Evolutionary conservation across 2,797 vertebrate species (phyloP), one percentile per base, ranked within the genome.

Genomic region (Amblyopsis hoosieri): DNA sequence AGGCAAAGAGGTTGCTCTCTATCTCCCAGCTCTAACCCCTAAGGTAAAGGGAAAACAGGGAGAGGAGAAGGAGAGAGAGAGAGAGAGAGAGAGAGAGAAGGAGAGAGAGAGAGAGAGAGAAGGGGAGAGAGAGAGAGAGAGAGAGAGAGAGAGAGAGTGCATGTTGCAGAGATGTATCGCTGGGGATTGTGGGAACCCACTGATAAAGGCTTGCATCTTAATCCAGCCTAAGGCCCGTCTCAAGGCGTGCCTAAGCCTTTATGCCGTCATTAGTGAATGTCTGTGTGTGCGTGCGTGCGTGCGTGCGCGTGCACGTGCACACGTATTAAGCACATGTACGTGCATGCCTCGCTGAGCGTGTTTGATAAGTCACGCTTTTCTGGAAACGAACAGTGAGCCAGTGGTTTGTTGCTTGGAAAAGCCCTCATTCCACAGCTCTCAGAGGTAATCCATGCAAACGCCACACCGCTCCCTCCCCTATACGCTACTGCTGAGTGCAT

Each of bases 111-210:
- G 2, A 19, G 19, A 19, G 19, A 2, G 19, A 29, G 58, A 54
- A 14, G 57, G 56, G 61, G 45, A 71, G 61, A 57, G 51, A 42
- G 57, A 79, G 64, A 71, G 62, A 73, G 78, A 45, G 45, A 11
- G 62, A 13, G 65, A 55, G 57, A 57, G 59, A 50, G 60, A 48
- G 61, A 54, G 69, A 23, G 60, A 33, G 66, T 2, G 19, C 19
- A 19, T 2, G 19, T 2, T 19, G 19, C 69, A 50, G 62, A 71
- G 75, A 81, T 87, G 83, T 74, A 88, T 87, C 87, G 74, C 78
- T 62, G 87, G 83, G 85, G 81, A 88, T 90, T 91, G 90, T 93
- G 91, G 91, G 91, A 92, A 92, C 85, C 81, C 84, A 64, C 83
- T 86, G 87, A 91, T 92, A 90, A 88, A 90, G 90, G 71, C 85